Evolutionary conservation across 1,140 invertebrate species (phyloP), one percentile per base, ranked within the genome.

Genomic region (Zaprionus gabonicus): DNA sequence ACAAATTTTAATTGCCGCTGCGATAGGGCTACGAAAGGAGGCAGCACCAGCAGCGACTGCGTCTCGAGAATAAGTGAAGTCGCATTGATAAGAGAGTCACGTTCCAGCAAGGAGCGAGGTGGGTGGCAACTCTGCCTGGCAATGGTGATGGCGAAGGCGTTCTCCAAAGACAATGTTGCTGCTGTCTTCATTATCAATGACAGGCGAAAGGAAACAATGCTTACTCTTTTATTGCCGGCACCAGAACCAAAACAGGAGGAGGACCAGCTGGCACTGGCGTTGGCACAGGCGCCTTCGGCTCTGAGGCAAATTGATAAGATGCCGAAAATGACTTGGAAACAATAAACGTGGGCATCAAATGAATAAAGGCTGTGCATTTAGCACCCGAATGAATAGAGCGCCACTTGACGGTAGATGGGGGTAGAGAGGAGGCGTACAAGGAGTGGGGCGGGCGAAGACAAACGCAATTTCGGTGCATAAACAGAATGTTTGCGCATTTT

Each of bases 81-180:
- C 86, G 73, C 82, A 90, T 90, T 90, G 85, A 90, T 90, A 90
- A 90, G 85, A 73, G 79, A 90, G 82, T 90, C 85, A 90, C 85
- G 85, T 90, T 90, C 76, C 57, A 76, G 53, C 71, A n/a, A 5
- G 67, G 68, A 71, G 56, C 65, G 20, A 66, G 71, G 36, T 64
- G 71, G 63, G 36, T 38, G 41, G 41, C n/a, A 46, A n/a, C 31
- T 58, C 23, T 56, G 34, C 5, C 27, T 56, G 34, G 9, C 27
- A 49, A 17, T 34, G 31, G 15, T 34, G 31, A 44, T 25, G 15
- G 58, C 57, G 44, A 49, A 23, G 51, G 57, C 71, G 71, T 70
- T 55, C 46, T 36, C 65, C 53, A 64, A 80, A 72, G 76, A 82
- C 85, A 90, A 85, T 85, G 85, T 80, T 90, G 78, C 75, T 77